Evolutionary conservation across 2,797 vertebrate genomes (phyloP).

Genomic region (Pangasius sanitwongsei): DNA sequence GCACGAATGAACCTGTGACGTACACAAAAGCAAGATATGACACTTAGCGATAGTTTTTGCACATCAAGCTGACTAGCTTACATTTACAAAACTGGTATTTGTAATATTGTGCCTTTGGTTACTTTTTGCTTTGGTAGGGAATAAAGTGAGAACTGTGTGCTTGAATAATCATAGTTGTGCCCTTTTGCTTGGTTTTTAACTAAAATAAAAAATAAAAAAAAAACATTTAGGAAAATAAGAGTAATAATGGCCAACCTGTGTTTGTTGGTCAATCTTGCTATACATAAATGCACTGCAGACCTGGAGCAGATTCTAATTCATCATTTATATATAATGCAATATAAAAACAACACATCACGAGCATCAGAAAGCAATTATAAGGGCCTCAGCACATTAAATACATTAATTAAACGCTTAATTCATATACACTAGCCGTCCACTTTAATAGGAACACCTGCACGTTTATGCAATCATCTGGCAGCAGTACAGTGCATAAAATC

Average conservation of each 20-base stretch:
- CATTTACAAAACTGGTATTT: conserved; percentile 1
- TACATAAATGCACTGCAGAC: neutral
- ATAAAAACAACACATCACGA: conserved; percentile 44
- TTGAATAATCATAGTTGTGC: conserved; percentile 15
- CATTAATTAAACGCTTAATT: neutral
- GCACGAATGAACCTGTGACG: neutral
- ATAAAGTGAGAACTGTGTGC: neutral
- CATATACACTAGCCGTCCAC: neutral
- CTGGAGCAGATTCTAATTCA: conserved; percentile 31
- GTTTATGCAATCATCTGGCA: too few relatives aligned
- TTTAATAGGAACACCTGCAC: neutral
- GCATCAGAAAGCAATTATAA: neutral
- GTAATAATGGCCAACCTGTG: neutral
- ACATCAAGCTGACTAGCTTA: neutral
- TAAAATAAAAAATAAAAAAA: conserved; percentile 32
- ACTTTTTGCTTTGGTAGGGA: neutral
- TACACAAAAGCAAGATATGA: neutral
- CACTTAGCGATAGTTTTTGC: neutral
- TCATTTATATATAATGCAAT: conserved; percentile 56
- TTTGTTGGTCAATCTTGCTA: conserved; percentile 41
- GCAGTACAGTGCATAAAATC: neutral
- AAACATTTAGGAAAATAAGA: neutral
- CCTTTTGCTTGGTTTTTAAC: conserved; percentile 18
- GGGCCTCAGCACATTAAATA: neutral
- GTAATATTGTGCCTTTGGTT: neutral